Base-by-base conservation (phyloP, 53 echinoderm and acorn worm species). In the Glandiceps talaboti region DNA sequence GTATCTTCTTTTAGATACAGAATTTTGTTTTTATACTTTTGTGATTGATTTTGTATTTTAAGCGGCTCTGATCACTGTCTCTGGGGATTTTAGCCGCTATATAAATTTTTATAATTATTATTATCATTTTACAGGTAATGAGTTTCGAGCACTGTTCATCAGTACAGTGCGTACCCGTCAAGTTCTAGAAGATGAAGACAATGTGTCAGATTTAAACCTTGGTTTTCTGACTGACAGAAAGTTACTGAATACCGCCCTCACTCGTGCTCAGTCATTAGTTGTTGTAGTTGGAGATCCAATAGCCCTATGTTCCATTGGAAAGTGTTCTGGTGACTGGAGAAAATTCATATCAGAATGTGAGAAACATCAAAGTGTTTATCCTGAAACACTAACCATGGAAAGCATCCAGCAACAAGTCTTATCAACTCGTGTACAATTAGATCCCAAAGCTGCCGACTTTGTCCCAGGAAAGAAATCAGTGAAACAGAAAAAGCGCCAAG, bases 91-190 rank as follows among this genome's bases (percentile, higher is more conserved):
- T n/a, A n/a, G n/a, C n/a, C n/a, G n/a, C n/a, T n/a, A n/a, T n/a
- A n/a, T n/a, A n/a, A n/a, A n/a, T n/a, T n/a, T n/a, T n/a, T n/a
- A n/a, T n/a, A n/a, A n/a, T 6, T 45, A 45, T 75, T 30, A 85
- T 76, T 85, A 29, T 74, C 26, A 31, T 30, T 75, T 29, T 78
- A 74, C 86, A 97, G 97, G 97, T 12, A 91, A 93, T 79, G 91
- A 97, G 80, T 97, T 87, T 80, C 85, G 97, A 25, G 93, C 93
- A 1, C 85, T 97, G n/a, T 86, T 97, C 74, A 97, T 96, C 88
- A 93, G 93, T 45, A 93, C 93, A 26, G 93, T 97, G 25, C 83
- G 91, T 26, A 93, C 97, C 1, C 85, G 93, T 14, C 77, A 76
- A 31, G 89, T 89, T 29, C 91, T 87, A 6, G 64, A 20, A 45